phyloP scores from a whole-genome alignment of 35 echinoderm and acorn worm species.

The Lytechinus pictus region DNA sequence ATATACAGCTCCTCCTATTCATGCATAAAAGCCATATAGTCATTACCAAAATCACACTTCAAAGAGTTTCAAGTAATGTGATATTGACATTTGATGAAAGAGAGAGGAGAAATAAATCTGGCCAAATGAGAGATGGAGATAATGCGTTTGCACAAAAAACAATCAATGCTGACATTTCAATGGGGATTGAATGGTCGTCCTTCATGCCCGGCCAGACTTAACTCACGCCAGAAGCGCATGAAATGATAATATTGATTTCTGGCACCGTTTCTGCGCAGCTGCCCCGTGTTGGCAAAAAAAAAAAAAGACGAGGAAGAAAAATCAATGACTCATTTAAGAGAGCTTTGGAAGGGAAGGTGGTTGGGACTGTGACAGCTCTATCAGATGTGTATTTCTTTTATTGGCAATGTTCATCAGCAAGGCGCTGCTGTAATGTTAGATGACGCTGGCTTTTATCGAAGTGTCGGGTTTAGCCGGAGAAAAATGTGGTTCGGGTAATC shows the following conservation, averaged over 20 bases:
- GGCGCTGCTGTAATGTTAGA: background rate
- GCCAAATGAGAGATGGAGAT: background rate
- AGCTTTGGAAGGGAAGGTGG: background rate
- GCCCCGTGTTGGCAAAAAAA: constrained; percentile 22
- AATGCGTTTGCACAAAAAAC: constrained; percentile 16
- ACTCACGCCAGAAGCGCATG: constrained; percentile 2
- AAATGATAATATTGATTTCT: constrained; percentile 46
- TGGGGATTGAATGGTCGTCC: background rate
- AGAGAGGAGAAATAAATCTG: background rate
- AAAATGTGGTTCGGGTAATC: background rate
- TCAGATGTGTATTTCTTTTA: background rate
- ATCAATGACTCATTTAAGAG: constrained; percentile 40
- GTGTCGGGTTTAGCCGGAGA: constrained; percentile 16
- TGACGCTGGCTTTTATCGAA: constrained; percentile 26
- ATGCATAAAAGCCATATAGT: background rate
- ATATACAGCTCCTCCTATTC: background rate
- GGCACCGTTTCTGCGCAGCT: constrained; percentile 18
- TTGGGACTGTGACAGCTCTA: background rate
- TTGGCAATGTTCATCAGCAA: background rate
- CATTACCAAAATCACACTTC: background rate
- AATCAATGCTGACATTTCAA: constrained; percentile 36
- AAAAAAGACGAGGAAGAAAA: background rate
- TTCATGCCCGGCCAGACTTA: background rate
- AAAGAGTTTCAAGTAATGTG: background rate
- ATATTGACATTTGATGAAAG: background rate